Evolutionary conservation across 2,113 vertebrate species (phyloP).

Genomic region (Orycteropus afer): DNA sequence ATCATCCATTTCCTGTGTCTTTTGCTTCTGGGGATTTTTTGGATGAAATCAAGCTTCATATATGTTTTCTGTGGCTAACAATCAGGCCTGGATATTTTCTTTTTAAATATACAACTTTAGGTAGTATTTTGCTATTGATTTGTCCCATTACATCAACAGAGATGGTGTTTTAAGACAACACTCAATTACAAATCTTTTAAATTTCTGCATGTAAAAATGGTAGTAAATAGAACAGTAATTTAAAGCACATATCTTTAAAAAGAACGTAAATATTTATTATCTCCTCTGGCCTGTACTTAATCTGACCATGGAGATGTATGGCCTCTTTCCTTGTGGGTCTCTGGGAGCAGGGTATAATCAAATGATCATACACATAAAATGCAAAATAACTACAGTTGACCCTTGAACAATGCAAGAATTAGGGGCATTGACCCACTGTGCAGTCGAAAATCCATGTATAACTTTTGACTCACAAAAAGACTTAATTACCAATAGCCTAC

Average conservation of each 20-base stretch:
- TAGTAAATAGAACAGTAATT: background rate
- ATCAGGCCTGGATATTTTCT: background rate
- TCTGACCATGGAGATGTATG: background rate
- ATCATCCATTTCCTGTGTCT: background rate
- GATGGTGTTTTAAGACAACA: background rate
- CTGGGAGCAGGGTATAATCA: background rate
- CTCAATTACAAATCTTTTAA: background rate
- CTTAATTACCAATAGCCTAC: too few species aligned
- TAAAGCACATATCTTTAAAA: background rate
- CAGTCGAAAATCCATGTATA: too few species aligned
- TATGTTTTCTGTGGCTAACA: background rate
- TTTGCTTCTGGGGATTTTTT: background rate
- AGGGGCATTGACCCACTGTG: too few species aligned
- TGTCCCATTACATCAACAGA: background rate
- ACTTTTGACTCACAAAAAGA: too few species aligned
- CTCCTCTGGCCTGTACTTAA: background rate
- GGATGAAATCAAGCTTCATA: background rate
- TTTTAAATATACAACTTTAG: background rate
- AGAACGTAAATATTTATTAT: background rate
- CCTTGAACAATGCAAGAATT: too few species aligned
- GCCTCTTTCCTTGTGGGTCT: background rate
- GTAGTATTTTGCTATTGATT: background rate
- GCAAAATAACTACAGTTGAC: background rate
- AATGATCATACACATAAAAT: background rate
- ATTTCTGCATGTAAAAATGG: background rate